phyloP scores from a whole-genome alignment of 2,113 vertebrate genomes.

The Larimichthys crocea region DNA sequence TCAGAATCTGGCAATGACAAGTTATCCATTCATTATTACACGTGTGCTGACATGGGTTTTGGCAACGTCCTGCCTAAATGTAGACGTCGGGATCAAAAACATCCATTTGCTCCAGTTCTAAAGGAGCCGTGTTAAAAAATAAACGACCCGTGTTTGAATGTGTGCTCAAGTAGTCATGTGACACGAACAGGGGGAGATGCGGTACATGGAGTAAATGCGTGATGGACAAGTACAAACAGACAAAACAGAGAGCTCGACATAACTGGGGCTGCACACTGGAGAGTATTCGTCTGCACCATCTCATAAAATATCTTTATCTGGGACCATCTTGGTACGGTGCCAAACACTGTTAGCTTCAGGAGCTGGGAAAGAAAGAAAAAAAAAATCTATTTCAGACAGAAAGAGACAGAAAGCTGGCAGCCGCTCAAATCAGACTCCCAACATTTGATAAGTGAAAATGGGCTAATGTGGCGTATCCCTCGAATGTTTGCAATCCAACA shows the following conservation, averaged over 20 bases:
- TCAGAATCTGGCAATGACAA: slow-evolving; percentile 4
- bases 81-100: slow-evolving; percentile 6
- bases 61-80: slow-evolving; percentile 27
- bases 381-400: slow-evolving; percentile 69
- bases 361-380: slow-evolving; percentile 45
- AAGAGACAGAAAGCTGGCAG: slow-evolving; percentile 72
- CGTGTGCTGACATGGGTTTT: background rate
- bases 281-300: slow-evolving; percentile 69
- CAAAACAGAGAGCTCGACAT: slow-evolving; percentile 72
- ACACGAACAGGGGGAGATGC: slow-evolving; percentile 29
- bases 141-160: slow-evolving; percentile 15
- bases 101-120: background rate
- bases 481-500: slow-evolving; percentile 67
- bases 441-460: slow-evolving; percentile 71
- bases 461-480: slow-evolving; percentile 73
- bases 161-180: slow-evolving; percentile 31
- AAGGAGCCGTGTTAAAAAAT: slow-evolving; percentile 2
- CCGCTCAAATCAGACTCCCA: slow-evolving; percentile 69
- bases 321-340: slow-evolving; percentile 74
- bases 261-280: slow-evolving; percentile 75
- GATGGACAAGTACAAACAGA: slow-evolving; percentile 65
- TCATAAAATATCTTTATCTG: slow-evolving; percentile 78
- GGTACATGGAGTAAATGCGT: slow-evolving; percentile 47
- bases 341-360: slow-evolving; percentile 75
- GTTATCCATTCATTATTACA: background rate